Percentiles rank a stretch among this genome's conserved stretches.
Conservation (phyloP, 2,113 vertebrate genomes). For the Pachycephala philippinensis region DNA sequence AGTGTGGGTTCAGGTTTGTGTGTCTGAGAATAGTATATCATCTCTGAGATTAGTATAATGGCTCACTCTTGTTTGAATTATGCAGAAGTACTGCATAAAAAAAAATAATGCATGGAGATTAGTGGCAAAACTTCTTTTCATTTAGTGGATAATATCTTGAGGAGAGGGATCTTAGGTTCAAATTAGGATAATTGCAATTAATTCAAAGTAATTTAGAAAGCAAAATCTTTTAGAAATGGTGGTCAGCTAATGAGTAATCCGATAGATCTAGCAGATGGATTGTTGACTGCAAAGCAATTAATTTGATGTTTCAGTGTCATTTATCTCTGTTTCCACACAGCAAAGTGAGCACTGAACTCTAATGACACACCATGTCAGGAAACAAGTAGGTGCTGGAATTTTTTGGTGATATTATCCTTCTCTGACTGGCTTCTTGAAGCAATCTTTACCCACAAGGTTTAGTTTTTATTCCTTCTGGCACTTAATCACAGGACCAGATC, state of each 20-base stretch:
- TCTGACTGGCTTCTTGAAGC: background rate
- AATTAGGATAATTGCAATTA: slow-evolving; percentile 47
- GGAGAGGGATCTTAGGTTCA: background rate
- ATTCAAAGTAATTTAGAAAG: slow-evolving; percentile 38
- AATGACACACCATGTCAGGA: background rate
- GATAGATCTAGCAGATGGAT: background rate
- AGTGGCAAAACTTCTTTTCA: slow-evolving; percentile 32
- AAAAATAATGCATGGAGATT: background rate
- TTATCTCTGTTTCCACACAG: background rate
- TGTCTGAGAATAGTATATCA: slow-evolving; percentile 4
- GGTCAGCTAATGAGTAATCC: background rate
- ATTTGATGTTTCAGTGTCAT: slow-evolving; percentile 4
- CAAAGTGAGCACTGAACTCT: background rate
- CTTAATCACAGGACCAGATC: background rate
- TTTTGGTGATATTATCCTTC: background rate
- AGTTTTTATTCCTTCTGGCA: background rate
- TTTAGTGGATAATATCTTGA: slow-evolving; percentile 14
- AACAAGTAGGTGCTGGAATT: background rate
- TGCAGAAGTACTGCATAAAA: background rate
- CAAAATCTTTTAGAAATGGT: background rate
- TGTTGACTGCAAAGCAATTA: background rate
- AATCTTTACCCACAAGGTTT: background rate
- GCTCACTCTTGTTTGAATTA: slow-evolving; percentile 1
- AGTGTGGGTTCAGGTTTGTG: slow-evolving; percentile 32
- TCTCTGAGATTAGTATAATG: slow-evolving; percentile 5